Evolutionary conservation across 2,888 invertebrate genomes (phyloP), one percentile per base, ranked within the genome.

Genomic region (Eilema caniola): DNA sequence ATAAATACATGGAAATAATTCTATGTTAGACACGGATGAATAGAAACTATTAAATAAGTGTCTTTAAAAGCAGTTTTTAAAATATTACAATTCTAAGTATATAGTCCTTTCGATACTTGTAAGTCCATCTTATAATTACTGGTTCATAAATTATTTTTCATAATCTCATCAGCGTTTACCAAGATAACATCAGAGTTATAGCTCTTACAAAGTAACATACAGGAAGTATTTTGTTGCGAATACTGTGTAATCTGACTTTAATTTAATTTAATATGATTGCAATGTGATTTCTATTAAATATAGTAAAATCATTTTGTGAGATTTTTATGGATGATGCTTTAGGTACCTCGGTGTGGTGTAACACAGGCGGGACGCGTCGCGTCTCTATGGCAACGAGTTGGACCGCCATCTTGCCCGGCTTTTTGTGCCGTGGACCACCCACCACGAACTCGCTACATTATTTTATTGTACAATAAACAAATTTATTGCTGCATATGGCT

Each of bases 381-480:
- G 85, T 90, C 88, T 89, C 89, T 90, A 91, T 85, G 85, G 86
- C 86, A 88, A 87, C 88, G 87, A 83, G 84, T 87, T 84, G 86
- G 77, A 79, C 89, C 86, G 89, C 91, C 92, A 90, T 90, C 88
- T 89, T 90, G 86, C 81, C 77, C 84, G 81, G 88, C 88, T 91
- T 92, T 92, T 92, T 92, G 90, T 91, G 81, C 82, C 87, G 83
- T 79, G 88, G 95, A 95, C 95, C 95, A 95, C 95, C 95, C 95
- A 95, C 85, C 90, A 89, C 89, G 94, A 88, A 86, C 89, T 88
- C 86, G 90, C 91, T 90, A 91, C 91, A 94, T 95, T 94, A 95
- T 94, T 95, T 95, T 95, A 95, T 95, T 94, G 92, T 94, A 94
- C 93, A 91, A 94, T 95, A 94, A 95, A 95, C 92, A 93, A 93